Evolutionary conservation across 2,797 vertebrate genomes (phyloP).

Genomic region (Cynodonichthys magdalenae): DNA sequence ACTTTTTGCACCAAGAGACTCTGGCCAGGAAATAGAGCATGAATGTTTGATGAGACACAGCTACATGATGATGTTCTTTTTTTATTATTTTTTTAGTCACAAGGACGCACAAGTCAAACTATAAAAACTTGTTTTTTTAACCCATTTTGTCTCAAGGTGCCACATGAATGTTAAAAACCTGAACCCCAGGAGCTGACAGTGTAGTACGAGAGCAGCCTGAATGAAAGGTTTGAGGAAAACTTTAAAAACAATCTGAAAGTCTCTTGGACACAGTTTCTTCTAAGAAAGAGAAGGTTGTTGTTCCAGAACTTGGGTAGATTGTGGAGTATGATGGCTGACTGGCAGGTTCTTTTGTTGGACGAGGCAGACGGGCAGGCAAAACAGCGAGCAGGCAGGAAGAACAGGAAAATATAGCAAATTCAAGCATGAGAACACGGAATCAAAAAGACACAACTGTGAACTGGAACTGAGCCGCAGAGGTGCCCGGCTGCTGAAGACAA

Average conservation of each 20-base stretch:
- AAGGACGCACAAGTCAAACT: constrained; percentile 17
- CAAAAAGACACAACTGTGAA: background rate
- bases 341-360: background rate
- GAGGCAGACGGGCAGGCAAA: background rate
- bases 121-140: constrained; percentile 18
- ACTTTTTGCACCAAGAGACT: constrained; percentile 28
- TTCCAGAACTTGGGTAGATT: background rate
- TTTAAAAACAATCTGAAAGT: background rate
- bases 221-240: background rate
- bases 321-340: background rate
- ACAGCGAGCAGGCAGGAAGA: background rate
- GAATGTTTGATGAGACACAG: constrained; percentile 60
- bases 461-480: background rate
- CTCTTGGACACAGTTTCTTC: background rate
- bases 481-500: background rate
- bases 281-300: background rate
- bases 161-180: background rate
- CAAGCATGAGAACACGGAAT: background rate
- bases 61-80: constrained; percentile 1
- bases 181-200: background rate
- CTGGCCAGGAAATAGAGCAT: constrained; percentile 45
- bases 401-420: background rate
- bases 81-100: constrained; percentile 1
- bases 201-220: background rate
- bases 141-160: constrained; percentile 1